phyloP scores from a whole-genome alignment of 1,140 invertebrate genomes.

The Pogonomyrmex californicus region DNA sequence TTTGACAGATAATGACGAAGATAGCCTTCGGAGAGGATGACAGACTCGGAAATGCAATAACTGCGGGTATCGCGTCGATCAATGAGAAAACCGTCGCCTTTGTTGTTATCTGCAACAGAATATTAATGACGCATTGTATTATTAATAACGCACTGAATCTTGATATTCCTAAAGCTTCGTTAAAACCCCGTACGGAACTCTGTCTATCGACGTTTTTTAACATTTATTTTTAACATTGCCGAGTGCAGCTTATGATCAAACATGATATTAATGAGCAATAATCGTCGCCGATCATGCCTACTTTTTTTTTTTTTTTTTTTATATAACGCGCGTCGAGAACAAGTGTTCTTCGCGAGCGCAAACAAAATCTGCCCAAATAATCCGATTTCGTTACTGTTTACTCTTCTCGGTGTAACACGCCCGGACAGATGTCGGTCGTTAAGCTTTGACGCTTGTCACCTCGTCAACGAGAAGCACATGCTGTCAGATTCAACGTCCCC shows the following conservation, averaged over 20 bases:
- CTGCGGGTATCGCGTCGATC: background rate
- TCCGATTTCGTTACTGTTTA: slow-evolving; percentile 22
- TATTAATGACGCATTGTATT: background rate
- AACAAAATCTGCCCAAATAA: slow-evolving; percentile 44
- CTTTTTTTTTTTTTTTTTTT: background rate
- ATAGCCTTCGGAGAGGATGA: background rate
- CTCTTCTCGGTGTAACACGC: background rate
- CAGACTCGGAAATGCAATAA: background rate
- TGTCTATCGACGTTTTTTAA: slow-evolving; percentile 5
- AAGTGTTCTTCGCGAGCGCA: background rate
- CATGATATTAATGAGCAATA: slow-evolving; percentile 43
- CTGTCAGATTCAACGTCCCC: background rate
- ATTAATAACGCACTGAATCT: background rate
- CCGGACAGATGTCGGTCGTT: slow-evolving; percentile 22
- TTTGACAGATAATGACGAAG: background rate
- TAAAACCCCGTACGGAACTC: background rate
- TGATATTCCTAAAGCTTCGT: background rate
- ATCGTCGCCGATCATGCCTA: background rate
- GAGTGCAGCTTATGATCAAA: slow-evolving; percentile 9
- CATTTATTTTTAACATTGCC: slow-evolving; percentile 47
- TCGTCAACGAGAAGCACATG: background rate
- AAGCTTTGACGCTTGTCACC: slow-evolving; percentile 15
- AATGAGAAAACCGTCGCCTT: background rate
- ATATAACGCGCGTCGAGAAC: slow-evolving; percentile 18
- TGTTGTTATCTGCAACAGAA: slow-evolving; percentile 40